phyloP scores from a whole-genome alignment of 2,888 invertebrate genomes.

The Pardosa pseudoannulata region DNA sequence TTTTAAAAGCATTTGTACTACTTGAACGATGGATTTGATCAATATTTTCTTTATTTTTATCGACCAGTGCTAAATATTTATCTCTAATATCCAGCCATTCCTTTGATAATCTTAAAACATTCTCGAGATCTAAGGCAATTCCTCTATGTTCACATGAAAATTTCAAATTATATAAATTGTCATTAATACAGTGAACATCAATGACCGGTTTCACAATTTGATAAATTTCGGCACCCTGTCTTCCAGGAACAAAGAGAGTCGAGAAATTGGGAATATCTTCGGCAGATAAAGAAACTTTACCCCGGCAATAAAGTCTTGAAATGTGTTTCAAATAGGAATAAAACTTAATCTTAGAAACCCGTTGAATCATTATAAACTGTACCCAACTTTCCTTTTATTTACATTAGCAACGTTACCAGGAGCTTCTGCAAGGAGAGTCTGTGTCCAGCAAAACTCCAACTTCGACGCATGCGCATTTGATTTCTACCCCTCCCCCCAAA shows the following conservation, averaged over 20 bases:
- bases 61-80: neutral
- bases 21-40: neutral
- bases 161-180: constrained; percentile 6
- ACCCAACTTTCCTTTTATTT: too few species aligned
- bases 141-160: constrained; percentile 23
- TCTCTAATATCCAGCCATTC: neutral
- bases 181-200: constrained; percentile 8
- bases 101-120: neutral
- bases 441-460: too few species aligned
- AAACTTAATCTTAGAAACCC: too few species aligned
- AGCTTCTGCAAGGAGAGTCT: too few species aligned
- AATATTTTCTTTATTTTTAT: constrained; percentile 8
- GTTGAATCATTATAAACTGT: too few species aligned
- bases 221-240: constrained; percentile 33
- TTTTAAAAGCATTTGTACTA: neutral
- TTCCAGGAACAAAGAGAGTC: constrained; percentile 44
- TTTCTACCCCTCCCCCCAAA: too few species aligned
- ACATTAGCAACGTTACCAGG: too few species aligned
- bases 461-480: too few species aligned
- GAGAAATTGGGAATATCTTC: constrained; percentile 24
- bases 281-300: too few species aligned
- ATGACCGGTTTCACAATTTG: constrained; percentile 57
- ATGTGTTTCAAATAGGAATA: too few species aligned
- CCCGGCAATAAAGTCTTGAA: neutral
- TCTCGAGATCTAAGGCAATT: constrained; percentile 21